Evolutionary conservation across 2,113 vertebrate genomes (phyloP).

Genomic region (Progne subis): DNA sequence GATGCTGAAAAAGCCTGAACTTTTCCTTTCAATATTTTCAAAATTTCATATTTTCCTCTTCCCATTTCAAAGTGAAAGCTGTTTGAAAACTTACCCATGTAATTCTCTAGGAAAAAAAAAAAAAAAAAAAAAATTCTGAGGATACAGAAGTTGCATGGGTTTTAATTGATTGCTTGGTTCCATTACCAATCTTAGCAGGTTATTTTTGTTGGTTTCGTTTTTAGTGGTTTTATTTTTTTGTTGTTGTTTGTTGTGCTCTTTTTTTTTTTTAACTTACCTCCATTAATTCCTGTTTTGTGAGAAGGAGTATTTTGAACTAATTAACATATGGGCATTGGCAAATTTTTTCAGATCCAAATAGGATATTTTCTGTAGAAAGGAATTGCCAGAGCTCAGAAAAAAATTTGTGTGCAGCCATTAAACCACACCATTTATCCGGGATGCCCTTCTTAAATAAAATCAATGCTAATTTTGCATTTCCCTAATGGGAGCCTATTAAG

Average conservation of each 20-base stretch:
- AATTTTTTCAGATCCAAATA: not conserved
- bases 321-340: not conserved
- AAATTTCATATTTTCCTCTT: not conserved
- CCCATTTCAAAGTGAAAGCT: not conserved
- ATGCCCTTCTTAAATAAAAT: constrained; percentile 35
- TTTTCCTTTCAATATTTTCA: not conserved
- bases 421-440: constrained; percentile 4
- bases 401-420: not conserved
- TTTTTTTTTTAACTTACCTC: not conserved
- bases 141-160: not conserved
- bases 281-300: not conserved
- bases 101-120: not conserved
- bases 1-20: not conserved
- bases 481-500: constrained; percentile 40
- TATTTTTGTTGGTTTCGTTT: not conserved
- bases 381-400: constrained; percentile 3
- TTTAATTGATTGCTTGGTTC: not conserved
- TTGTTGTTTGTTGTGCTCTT: not conserved
- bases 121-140: not conserved
- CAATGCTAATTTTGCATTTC: constrained; percentile 55
- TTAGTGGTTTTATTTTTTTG: not conserved
- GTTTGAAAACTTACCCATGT: not conserved
- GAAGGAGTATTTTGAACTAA: not conserved
- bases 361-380: not conserved
- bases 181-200: not conserved